Percentiles rank a stretch among this genome's conserved stretches.
These are phyloP conservation scores for Heteromurus nitidus DNA, from an alignment of 2,888 invertebrate genomes.

Conservation along the genomic window DNA sequence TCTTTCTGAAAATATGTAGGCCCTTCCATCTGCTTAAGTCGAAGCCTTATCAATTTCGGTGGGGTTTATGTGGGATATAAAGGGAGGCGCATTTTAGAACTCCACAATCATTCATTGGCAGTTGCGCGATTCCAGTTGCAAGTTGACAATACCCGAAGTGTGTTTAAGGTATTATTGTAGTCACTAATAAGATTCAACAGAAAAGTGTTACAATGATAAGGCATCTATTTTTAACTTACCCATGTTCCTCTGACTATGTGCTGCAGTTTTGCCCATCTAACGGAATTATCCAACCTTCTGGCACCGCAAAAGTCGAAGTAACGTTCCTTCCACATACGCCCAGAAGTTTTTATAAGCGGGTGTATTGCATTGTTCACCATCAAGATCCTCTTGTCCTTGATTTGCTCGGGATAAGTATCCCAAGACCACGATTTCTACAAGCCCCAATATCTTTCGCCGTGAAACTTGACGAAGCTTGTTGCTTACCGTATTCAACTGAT, in stretches of 20 bases:
- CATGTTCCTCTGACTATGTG: no score
- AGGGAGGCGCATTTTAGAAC: slow-evolving; percentile 38
- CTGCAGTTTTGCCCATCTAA: slow-evolving; percentile 63
- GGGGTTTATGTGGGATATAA: slow-evolving; percentile 58
- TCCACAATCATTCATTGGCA: slow-evolving; percentile 66
- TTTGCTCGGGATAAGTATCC: slow-evolving; percentile 65
- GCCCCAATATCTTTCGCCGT: slow-evolving; percentile 63
- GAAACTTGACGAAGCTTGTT: slow-evolving; percentile 33
- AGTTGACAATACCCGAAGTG: slow-evolving; percentile 66
- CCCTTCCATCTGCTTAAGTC: slow-evolving; percentile 67
- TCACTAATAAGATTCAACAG: no score
- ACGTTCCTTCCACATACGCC: slow-evolving; percentile 65
- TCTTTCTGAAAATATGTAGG: slow-evolving; percentile 56
- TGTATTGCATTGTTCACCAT: slow-evolving; percentile 65
- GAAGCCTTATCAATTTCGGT: slow-evolving; percentile 68
- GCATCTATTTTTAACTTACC: no score
- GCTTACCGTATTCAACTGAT: slow-evolving; percentile 61
- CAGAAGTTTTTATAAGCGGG: slow-evolving; percentile 68
- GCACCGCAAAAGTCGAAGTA: slow-evolving; percentile 50
- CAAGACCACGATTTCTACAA: slow-evolving; percentile 54
- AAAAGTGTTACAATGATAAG: no score
- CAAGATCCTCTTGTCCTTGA: slow-evolving; percentile 68
- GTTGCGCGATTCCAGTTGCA: slow-evolving; percentile 68
- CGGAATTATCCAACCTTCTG: slow-evolving; percentile 56
- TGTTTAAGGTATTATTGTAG: slow-evolving; percentile 63